These are phyloP conservation scores for Leptopterna dolabrata DNA, from an alignment of 2,888 invertebrate species.

Conservation along the genomic window DNA sequence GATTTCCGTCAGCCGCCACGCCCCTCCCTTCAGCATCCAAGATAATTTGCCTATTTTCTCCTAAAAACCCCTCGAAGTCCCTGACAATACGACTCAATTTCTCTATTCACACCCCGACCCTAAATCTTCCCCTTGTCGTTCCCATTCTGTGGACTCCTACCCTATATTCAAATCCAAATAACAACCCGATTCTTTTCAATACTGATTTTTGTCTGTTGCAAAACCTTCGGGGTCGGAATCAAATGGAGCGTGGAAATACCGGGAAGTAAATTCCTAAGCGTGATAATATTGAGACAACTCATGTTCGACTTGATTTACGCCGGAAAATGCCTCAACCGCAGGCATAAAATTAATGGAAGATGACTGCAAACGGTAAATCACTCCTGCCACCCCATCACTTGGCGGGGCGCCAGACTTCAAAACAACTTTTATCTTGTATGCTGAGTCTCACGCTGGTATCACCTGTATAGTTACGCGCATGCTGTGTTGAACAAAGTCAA, in stretches of 20 bases:
- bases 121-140: not conserved
- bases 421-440: not conserved
- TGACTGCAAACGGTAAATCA: not conserved
- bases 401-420: not conserved
- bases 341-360: slow-evolving; percentile 7
- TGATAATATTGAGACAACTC: slow-evolving; percentile 30
- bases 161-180: not conserved
- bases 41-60: slow-evolving; percentile 36
- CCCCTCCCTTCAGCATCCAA: not conserved
- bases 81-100: slow-evolving; percentile 7
- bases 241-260: slow-evolving; percentile 15
- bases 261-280: not conserved
- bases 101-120: not conserved
- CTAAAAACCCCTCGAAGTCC: not conserved
- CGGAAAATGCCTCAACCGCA: not conserved
- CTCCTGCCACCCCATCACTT: not conserved
- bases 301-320: not conserved
- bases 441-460: not conserved
- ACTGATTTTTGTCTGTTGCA: not conserved
- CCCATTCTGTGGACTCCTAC: not conserved
- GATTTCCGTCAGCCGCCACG: not conserved
- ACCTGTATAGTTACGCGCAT: not conserved
- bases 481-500: not conserved
- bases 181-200: not conserved
- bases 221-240: not conserved